These are phyloP conservation scores for Caenorhabditis sulstoni DNA, from an alignment of 2,888 invertebrate species.

Conservation along the genomic window DNA sequence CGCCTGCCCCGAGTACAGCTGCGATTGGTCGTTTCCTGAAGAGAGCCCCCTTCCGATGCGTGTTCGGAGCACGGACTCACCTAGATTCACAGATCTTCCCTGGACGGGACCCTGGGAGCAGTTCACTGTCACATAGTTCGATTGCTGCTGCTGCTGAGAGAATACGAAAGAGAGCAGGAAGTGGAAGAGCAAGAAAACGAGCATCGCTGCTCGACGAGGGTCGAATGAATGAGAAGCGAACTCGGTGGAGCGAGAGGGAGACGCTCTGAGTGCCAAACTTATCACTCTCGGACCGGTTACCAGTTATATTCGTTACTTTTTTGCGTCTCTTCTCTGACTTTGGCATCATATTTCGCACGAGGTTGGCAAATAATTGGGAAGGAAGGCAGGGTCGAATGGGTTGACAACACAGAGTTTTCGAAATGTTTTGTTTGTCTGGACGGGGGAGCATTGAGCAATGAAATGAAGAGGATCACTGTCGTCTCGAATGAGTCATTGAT, in stretches of 20 bases:
- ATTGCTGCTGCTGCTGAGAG: constrained; percentile 7
- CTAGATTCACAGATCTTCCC: constrained; percentile 64
- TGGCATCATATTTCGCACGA: constrained; percentile 28
- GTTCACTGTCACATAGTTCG: constrained; percentile 64
- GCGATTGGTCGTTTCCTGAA: constrained; percentile 62
- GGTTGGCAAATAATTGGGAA: constrained; percentile 21
- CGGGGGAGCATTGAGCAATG: not conserved
- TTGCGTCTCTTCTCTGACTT: constrained; percentile 4
- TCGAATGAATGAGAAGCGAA: constrained; percentile 9
- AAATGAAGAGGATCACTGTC: constrained; percentile 11
- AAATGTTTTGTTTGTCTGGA: constrained; percentile 35
- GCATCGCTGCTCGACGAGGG: constrained; percentile 1
- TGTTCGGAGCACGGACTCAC: too few species aligned
- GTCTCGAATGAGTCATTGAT: constrained; percentile 39
- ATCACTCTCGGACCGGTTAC: constrained; percentile 39
- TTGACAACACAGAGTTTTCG: constrained; percentile 26
- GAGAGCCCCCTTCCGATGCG: not conserved
- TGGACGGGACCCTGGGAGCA: constrained; percentile 64
- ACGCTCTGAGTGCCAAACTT: constrained; percentile 18
- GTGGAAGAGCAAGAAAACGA: not conserved
- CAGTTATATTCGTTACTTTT: constrained; percentile 46
- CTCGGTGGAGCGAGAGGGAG: not conserved
- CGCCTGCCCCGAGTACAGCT: constrained; percentile 70
- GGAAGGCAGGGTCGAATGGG: not conserved
- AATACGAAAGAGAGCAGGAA: not conserved